Conservation (phyloP, 2,797 vertebrate species). For the Meda fulgida region DNA sequence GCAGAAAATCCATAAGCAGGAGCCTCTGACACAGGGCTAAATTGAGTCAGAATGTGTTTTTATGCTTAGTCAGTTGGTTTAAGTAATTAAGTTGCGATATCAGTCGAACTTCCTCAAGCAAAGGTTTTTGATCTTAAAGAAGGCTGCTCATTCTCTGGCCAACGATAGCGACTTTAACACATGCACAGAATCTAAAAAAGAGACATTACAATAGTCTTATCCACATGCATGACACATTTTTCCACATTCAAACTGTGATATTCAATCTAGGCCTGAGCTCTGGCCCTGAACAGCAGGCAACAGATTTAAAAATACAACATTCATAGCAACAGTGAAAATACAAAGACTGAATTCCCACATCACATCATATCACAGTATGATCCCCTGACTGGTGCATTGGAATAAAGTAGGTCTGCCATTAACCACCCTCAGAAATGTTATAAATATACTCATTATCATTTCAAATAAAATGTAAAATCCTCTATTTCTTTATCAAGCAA, state of each 20-base stretch:
- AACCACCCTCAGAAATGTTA: slow-evolving; percentile 17
- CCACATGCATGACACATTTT: slow-evolving; percentile 16
- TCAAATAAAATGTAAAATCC: not conserved
- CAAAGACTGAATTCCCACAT: slow-evolving; percentile 22
- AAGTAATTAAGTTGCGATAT: slow-evolving; percentile 77
- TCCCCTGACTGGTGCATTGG: slow-evolving; percentile 13
- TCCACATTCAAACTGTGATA: slow-evolving; percentile 27
- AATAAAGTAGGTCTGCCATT: slow-evolving; percentile 16
- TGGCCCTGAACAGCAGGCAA: not conserved
- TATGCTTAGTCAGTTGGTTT: slow-evolving; percentile 76
- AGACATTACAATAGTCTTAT: slow-evolving; percentile 25
- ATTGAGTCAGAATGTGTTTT: slow-evolving; percentile 61
- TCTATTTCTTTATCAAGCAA: slow-evolving; percentile 6
- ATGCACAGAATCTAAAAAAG: slow-evolving; percentile 6
- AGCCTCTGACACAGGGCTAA: slow-evolving; percentile 57
- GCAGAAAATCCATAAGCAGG: slow-evolving; percentile 69
- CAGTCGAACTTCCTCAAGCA: slow-evolving; percentile 70
- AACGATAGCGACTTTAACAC: slow-evolving; percentile 21
- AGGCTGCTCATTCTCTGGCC: slow-evolving; percentile 1
- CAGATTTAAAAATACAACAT: slow-evolving; percentile 31
- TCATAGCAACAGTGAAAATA: slow-evolving; percentile 1
- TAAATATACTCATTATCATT: slow-evolving; percentile 14
- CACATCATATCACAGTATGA: slow-evolving; percentile 32
- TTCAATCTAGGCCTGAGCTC: not conserved
- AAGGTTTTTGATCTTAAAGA: slow-evolving; percentile 51